phyloP scores from a whole-genome alignment of 2,888 invertebrate genomes.

The Chymomyza fuscimana region DNA sequence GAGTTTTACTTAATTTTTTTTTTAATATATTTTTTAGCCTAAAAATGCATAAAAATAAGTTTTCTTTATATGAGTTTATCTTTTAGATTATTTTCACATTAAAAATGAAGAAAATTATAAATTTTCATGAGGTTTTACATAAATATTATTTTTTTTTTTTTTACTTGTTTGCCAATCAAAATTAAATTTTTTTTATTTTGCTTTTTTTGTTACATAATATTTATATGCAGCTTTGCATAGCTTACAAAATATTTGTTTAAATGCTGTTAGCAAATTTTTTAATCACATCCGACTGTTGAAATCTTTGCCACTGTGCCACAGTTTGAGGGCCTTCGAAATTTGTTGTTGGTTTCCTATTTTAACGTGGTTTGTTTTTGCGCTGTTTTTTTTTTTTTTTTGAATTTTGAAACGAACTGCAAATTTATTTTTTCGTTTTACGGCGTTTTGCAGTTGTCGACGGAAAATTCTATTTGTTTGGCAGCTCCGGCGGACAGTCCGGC shows the following conservation, averaged over 20 bases:
- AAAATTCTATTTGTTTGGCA: conserved; percentile 84
- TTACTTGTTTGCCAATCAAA: conserved; percentile 26
- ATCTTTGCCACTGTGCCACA: conserved; percentile 27
- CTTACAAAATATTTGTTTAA: conserved; percentile 39
- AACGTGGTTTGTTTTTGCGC: neutral
- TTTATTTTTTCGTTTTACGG: conserved; percentile 76
- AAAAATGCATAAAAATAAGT: conserved; percentile 72
- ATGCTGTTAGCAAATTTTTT: conserved; percentile 75
- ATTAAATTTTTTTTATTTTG: conserved; percentile 33
- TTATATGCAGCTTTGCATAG: conserved; percentile 70
- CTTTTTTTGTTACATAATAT: conserved; percentile 41
- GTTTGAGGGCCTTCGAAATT: neutral
- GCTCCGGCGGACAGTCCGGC: conserved; percentile 96
- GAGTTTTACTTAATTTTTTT: conserved; percentile 46
- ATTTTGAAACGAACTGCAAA: conserved; percentile 67
- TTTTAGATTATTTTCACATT: conserved; percentile 66
- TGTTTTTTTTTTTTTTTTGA: conserved; percentile 27
- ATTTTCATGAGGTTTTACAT: conserved; percentile 30
- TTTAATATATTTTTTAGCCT: conserved; percentile 55
- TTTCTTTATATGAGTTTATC: conserved; percentile 57
- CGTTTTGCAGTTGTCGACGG: conserved; percentile 78
- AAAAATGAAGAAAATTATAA: conserved; percentile 47
- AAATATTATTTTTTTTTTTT: neutral
- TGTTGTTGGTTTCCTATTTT: conserved; percentile 10
- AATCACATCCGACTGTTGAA: conserved; percentile 75